These are phyloP conservation scores for Pygoscelis adeliae DNA, from an alignment of 2,113 vertebrate genomes.

Conservation along the genomic window DNA sequence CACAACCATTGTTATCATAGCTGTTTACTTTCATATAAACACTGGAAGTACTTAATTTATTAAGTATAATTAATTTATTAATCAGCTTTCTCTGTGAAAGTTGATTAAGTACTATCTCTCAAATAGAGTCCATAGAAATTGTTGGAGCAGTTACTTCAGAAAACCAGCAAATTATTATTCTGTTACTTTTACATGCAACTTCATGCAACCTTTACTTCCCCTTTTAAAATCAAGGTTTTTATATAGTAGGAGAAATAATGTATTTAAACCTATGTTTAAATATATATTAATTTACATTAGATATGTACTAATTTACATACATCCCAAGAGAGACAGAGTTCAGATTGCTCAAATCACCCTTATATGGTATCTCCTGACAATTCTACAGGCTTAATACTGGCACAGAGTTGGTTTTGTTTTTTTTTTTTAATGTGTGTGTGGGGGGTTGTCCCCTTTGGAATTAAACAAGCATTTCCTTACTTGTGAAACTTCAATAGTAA, in stretches of 20 bases:
- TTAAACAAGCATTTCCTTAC: neutral
- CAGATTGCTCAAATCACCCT: neutral
- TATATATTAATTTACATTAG: neutral
- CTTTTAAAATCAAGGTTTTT: neutral
- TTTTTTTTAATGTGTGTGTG: neutral
- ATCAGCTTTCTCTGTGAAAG: neutral
- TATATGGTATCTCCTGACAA: neutral
- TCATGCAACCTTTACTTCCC: neutral
- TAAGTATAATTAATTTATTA: no score
- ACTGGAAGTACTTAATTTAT: neutral
- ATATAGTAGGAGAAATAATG: neutral
- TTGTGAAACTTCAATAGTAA: neutral
- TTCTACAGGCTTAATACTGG: neutral
- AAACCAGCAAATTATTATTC: neutral
- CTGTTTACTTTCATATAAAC: neutral
- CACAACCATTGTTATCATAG: neutral
- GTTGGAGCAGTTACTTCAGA: neutral
- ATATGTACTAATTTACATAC: neutral
- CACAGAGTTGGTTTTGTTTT: neutral
- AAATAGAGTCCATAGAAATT: neutral
- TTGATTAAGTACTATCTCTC: neutral
- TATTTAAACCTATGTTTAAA: neutral
- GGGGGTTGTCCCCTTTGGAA: neutral
- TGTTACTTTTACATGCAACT: neutral
- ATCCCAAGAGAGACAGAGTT: neutral